Conservation (phyloP, 2,113 vertebrate species). For the Pterocles burchelli region DNA sequence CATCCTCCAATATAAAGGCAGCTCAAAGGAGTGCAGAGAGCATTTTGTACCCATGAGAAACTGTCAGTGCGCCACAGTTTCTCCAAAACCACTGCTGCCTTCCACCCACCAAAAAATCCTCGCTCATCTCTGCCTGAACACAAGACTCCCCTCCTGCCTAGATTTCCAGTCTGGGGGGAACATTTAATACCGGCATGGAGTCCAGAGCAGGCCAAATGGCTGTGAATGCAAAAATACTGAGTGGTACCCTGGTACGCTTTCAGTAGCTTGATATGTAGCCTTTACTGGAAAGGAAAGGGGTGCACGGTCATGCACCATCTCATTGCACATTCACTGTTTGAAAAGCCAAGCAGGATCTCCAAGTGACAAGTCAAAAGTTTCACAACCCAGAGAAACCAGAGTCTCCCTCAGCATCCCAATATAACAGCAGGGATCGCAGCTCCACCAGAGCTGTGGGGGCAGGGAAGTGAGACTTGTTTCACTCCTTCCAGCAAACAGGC, state of each 20-base stretch:
- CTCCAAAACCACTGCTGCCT: background rate
- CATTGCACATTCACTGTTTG: background rate
- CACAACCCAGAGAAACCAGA: background rate
- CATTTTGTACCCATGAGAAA: background rate
- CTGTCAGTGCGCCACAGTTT: background rate
- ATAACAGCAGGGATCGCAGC: background rate
- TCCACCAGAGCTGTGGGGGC: background rate
- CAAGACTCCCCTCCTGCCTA: background rate
- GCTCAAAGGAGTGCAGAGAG: background rate
- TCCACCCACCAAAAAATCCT: background rate
- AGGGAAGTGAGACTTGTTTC: fast-evolving
- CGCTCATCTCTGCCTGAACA: background rate
- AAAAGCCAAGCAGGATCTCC: background rate
- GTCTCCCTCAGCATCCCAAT: background rate
- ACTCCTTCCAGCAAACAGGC: background rate
- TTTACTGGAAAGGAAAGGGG: background rate
- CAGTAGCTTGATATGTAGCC: background rate
- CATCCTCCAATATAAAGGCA: background rate
- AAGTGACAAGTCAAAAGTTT: background rate
- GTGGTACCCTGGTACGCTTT: background rate
- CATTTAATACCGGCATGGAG: background rate
- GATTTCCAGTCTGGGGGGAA: background rate
- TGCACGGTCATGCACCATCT: background rate
- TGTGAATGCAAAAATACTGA: background rate
- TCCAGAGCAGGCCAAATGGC: background rate